phyloP scores from a whole-genome alignment of 2,113 vertebrate genomes.

The Onychostruthus taczanowskii region DNA sequence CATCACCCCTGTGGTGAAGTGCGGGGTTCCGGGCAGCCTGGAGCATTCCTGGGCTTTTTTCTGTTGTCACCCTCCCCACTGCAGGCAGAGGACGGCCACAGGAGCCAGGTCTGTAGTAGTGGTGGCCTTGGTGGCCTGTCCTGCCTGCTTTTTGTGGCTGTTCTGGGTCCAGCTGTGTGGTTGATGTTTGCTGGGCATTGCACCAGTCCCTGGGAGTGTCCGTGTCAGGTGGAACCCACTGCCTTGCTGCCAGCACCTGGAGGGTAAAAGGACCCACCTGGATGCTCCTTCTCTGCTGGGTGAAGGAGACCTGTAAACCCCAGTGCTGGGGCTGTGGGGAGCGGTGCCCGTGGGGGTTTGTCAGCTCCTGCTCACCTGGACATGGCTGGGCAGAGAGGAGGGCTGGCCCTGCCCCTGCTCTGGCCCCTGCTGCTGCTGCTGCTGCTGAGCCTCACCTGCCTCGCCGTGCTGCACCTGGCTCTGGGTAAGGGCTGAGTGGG shows the following conservation, averaged over 20 bases:
- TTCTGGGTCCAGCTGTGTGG: not conserved
- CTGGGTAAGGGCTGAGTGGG: constrained; percentile 30
- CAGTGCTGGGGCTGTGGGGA: not conserved
- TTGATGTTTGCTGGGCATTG: not conserved
- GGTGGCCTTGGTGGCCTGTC: not conserved
- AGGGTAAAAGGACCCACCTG: not conserved
- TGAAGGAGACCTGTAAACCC: not conserved
- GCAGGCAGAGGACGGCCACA: not conserved
- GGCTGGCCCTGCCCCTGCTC: not conserved
- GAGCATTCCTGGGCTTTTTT: not conserved
- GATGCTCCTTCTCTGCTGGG: not conserved
- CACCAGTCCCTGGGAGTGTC: not conserved
- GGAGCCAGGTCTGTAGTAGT: not conserved
- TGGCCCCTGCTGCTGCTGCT: not conserved
- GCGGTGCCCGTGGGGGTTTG: rapidly evolving
- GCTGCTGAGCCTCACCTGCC: constrained; percentile 9
- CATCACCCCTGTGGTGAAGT: not conserved
- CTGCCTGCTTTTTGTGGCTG: not conserved
- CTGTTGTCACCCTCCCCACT: rapidly evolving
- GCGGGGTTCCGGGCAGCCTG: not conserved
- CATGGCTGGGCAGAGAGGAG: not conserved
- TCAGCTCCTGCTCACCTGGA: not conserved
- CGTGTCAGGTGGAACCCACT: not conserved
- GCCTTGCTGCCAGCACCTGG: not conserved
- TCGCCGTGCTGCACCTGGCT: not conserved